These are phyloP conservation scores for Excalfactoria chinensis DNA, from an alignment of 2,113 vertebrate species.

Conservation along the genomic window DNA sequence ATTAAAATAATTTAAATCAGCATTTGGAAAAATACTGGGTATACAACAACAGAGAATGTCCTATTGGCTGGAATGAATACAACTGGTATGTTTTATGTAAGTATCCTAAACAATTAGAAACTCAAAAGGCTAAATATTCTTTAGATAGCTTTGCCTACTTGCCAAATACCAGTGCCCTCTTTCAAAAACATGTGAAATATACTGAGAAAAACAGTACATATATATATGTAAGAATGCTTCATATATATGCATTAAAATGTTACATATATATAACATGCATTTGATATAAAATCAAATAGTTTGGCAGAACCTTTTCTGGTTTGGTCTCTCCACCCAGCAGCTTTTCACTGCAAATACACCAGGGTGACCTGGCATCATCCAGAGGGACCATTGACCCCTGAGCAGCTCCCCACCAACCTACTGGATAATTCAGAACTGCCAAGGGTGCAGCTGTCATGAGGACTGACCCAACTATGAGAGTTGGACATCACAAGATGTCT, in stretches of 20 bases:
- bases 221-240: not conserved
- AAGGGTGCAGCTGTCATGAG: not conserved
- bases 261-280: not conserved
- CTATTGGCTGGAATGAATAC: not conserved
- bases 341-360: not conserved
- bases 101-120: not conserved
- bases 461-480: not conserved
- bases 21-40: not conserved
- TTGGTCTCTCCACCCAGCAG: not conserved
- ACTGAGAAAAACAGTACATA: not conserved
- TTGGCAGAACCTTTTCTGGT: not conserved
- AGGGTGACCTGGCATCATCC: not conserved
- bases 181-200: not conserved
- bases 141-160: not conserved
- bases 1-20: slow-evolving; percentile 8
- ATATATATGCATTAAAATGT: not conserved
- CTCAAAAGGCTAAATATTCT: not conserved
- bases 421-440: not conserved
- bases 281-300: not conserved
- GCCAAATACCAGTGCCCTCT: not conserved
- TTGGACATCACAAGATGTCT: not conserved
- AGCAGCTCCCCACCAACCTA: not conserved
- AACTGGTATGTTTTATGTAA: not conserved
- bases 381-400: not conserved
- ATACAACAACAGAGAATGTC: not conserved